These are phyloP conservation scores for Xestia xanthographa DNA, from an alignment of 2,888 invertebrate genomes.

Conservation along the genomic window DNA sequence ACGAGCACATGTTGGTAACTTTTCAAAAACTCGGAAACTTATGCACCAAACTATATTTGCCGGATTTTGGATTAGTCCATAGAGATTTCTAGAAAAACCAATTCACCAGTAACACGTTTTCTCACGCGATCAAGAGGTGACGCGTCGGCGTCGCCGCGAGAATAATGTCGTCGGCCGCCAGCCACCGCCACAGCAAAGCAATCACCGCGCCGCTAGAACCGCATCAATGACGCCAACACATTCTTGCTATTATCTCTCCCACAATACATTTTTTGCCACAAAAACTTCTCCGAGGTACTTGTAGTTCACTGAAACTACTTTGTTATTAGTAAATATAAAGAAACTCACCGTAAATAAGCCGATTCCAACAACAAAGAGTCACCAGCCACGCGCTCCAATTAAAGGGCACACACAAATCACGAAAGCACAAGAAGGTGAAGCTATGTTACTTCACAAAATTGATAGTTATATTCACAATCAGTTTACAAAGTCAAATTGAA, in stretches of 20 bases:
- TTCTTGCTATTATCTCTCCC: slow-evolving; percentile 69
- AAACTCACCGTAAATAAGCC: slow-evolving; percentile 88
- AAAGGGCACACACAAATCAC: slow-evolving; percentile 89
- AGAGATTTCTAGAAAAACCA: slow-evolving; percentile 81
- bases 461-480: slow-evolving; percentile 81
- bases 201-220: slow-evolving; percentile 77
- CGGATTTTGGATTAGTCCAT: slow-evolving; percentile 41
- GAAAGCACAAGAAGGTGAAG: slow-evolving; percentile 85
- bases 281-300: slow-evolving; percentile 62
- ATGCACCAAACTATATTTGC: slow-evolving; percentile 31
- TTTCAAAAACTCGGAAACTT: slow-evolving; percentile 50
- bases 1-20: slow-evolving; percentile 65
- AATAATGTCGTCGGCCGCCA: slow-evolving; percentile 82
- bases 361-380: slow-evolving; percentile 90
- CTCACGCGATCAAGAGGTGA: slow-evolving; percentile 82
- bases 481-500: slow-evolving; percentile 79
- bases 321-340: slow-evolving; percentile 70
- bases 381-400: slow-evolving; percentile 91
- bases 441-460: slow-evolving; percentile 81
- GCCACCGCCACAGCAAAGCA: slow-evolving; percentile 78
- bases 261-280: slow-evolving; percentile 45
- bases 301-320: slow-evolving; percentile 60
- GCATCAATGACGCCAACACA: slow-evolving; percentile 85
- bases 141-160: slow-evolving; percentile 85
- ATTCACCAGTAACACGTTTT: slow-evolving; percentile 81